Evolutionary conservation across 2,797 vertebrate genomes (phyloP).

Genomic region (Dryobates pubescens): DNA sequence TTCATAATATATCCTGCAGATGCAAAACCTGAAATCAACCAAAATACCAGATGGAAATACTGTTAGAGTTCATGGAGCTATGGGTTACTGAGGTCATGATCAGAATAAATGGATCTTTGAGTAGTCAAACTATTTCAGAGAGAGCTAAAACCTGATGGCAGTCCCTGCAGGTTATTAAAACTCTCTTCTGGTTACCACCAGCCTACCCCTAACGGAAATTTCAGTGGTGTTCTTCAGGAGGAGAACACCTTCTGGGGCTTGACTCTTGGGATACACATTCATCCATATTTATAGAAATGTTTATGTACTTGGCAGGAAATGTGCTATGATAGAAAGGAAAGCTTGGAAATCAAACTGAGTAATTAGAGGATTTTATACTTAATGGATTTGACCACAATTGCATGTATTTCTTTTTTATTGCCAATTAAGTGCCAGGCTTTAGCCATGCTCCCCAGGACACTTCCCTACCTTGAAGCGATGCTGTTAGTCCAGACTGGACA

Average conservation of each 20-base stretch:
- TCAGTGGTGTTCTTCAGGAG: background rate
- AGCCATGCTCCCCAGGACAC: too few species aligned
- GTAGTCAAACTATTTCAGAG: background rate
- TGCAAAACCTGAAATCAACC: background rate
- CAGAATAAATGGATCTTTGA: background rate
- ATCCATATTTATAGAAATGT: background rate
- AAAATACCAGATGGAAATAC: background rate
- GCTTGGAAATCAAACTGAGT: background rate
- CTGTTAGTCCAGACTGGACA: background rate
- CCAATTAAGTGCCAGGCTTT: background rate
- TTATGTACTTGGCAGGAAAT: background rate
- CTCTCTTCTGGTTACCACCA: background rate
- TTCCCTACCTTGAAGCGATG: background rate
- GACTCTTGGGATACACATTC: background rate
- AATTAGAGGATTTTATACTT: background rate
- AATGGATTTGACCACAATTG: background rate
- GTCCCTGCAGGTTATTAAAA: background rate
- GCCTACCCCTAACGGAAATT: background rate
- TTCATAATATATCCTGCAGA: background rate
- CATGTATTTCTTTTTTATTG: background rate
- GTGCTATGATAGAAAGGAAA: background rate
- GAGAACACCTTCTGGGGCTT: background rate
- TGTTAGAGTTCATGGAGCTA: rapidly evolving
- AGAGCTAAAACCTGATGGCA: background rate
- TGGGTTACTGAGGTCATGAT: background rate